Conservation (phyloP, 2,113 vertebrate species). For the Chrysochloris asiatica region DNA sequence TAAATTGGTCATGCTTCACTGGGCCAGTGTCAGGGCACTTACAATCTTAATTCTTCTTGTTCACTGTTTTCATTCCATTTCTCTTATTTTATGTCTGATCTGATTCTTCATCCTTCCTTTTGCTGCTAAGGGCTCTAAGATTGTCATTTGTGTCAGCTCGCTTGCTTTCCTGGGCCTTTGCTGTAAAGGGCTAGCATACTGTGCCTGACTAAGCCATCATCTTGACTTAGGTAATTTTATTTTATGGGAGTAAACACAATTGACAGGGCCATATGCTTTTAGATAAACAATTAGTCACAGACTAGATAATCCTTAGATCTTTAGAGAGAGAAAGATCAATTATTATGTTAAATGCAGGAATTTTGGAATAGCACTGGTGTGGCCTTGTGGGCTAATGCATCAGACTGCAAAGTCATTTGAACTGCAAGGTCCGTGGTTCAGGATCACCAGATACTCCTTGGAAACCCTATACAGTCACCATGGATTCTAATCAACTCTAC, state of each 20-base stretch:
- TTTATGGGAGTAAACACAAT: background rate
- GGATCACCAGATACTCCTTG: no score
- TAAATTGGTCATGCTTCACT: background rate
- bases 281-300: background rate
- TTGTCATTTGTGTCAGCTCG: background rate
- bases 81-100: background rate
- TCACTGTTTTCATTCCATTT: background rate
- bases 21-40: background rate
- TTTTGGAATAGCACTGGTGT: background rate
- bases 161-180: background rate
- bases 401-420: no score
- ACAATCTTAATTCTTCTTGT: background rate
- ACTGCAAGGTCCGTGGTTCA: no score
- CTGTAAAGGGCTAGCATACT: background rate
- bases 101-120: background rate
- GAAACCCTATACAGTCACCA: no score
- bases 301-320: background rate
- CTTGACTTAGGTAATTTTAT: background rate
- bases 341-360: rapidly evolving
- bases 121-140: background rate
- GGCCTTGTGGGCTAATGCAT: no score
- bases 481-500: no score
- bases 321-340: background rate
- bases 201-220: background rate
- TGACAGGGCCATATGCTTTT: background rate